These are phyloP conservation scores for Monochamus alternatus DNA, from an alignment of 2,888 invertebrate species.

Conservation along the genomic window DNA sequence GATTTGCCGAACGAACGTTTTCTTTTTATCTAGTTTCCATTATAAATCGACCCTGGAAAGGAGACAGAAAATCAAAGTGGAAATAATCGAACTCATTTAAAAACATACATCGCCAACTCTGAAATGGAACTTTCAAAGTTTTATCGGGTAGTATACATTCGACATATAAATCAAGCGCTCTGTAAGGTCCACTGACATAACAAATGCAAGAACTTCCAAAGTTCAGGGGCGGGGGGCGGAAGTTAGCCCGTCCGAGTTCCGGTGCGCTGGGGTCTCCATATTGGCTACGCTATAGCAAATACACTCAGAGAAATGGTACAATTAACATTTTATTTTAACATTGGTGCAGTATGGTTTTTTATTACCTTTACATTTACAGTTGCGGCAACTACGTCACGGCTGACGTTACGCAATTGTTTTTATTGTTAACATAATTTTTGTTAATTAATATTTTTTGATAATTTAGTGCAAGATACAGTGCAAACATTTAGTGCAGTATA, in stretches of 20 bases:
- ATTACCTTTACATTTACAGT: no score
- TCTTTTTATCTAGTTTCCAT: constrained; percentile 13
- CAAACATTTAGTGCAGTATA: no score
- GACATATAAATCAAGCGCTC: constrained; percentile 66
- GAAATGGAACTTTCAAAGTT: constrained; percentile 64
- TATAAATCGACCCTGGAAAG: constrained; percentile 35
- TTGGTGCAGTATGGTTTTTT: no score
- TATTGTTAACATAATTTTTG: no score
- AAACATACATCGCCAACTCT: constrained; percentile 61
- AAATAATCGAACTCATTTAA: constrained; percentile 59
- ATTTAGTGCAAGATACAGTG: no score
- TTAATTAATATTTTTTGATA: no score
- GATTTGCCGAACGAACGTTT: background rate
- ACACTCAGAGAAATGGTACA: background rate
- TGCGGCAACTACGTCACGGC: no score
- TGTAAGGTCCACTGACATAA: constrained; percentile 68
- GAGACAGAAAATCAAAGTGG: constrained; percentile 38
- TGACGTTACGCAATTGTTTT: no score
- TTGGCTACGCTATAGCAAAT: constrained; percentile 54
- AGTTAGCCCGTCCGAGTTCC: constrained; percentile 52
- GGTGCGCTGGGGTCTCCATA: constrained; percentile 46
- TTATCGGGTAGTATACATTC: constrained; percentile 65
- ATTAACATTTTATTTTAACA: no score
- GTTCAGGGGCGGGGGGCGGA: constrained; percentile 48
- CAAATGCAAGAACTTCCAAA: constrained; percentile 66